Conservation (phyloP, 1,140 invertebrate genomes). For the Adoxophyes honmai region DNA sequence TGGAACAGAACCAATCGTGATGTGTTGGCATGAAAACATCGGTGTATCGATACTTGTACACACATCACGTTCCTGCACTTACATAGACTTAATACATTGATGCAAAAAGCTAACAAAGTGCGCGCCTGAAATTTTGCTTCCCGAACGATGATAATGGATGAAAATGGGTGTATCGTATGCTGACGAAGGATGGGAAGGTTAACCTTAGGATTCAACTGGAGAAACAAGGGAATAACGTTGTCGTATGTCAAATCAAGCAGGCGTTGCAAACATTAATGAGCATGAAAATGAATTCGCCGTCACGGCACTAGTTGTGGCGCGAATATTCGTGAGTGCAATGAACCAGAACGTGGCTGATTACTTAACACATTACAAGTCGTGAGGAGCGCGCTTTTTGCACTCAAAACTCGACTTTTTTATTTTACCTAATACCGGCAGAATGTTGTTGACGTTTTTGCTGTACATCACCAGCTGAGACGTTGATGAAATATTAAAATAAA, state of each 20-base stretch:
- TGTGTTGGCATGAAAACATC: no score
- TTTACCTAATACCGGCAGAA: constrained; percentile 50
- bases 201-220: no score
- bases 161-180: no score
- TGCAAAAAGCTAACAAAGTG: no score
- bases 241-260: constrained; percentile 28
- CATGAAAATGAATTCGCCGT: constrained; percentile 54
- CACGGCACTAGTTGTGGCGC: constrained; percentile 54
- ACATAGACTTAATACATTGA: no score
- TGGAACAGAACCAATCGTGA: no score
- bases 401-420: constrained; percentile 46
- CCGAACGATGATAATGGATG: no score
- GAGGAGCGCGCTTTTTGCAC: constrained; percentile 53
- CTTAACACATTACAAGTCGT: constrained; percentile 61
- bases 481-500: constrained; percentile 36
- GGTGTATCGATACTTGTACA: no score
- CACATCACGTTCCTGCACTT: no score
- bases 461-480: constrained; percentile 28
- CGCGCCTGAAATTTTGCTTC: no score
- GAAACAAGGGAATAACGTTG: no score
- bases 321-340: constrained; percentile 69
- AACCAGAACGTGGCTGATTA: constrained; percentile 72
- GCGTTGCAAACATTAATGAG: constrained; percentile 40
- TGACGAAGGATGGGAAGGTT: no score
- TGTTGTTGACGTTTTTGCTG: constrained; percentile 49